Evolutionary conservation across 2,888 invertebrate genomes (phyloP).

Genomic region (Pyralis farinalis): DNA sequence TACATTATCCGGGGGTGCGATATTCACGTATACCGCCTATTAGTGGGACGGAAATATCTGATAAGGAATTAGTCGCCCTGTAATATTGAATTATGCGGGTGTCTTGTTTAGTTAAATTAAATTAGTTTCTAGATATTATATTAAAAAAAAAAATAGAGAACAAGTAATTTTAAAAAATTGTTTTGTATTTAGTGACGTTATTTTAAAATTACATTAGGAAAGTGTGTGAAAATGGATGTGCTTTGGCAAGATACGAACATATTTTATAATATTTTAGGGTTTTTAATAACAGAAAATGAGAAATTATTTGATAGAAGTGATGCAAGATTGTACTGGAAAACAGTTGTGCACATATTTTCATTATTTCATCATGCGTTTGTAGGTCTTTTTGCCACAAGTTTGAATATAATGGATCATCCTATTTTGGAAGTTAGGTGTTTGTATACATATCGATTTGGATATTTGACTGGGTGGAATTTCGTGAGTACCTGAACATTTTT

Average conservation of each 20-base stretch:
- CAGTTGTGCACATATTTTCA: conserved; percentile 47
- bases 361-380: conserved; percentile 46
- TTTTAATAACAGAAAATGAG: conserved; percentile 65
- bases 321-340: conserved; percentile 56
- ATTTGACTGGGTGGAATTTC: conserved; percentile 65
- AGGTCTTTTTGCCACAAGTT: conserved; percentile 27
- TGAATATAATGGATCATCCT: conserved; percentile 29
- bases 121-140: background rate
- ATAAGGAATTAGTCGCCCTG: conserved; percentile 5
- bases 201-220: background rate
- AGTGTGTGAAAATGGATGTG: conserved; percentile 44
- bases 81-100: background rate
- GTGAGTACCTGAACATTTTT: conserved; percentile 40
- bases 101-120: conserved; percentile 2
- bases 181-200: background rate
- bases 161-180: background rate
- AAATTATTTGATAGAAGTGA: conserved; percentile 62
- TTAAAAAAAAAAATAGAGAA: too few relatives aligned
- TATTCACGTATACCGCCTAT: background rate
- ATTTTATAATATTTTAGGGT: conserved; percentile 60
- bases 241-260: conserved; percentile 57
- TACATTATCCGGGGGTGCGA: background rate
- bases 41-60: background rate
- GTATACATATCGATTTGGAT: conserved; percentile 38
- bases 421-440: conserved; percentile 38